A percentile compares a stretch with the other conserved stretches of the same genome.
Conservation (phyloP, 2,888 invertebrate species). For the Margaritifera margaritifera region DNA sequence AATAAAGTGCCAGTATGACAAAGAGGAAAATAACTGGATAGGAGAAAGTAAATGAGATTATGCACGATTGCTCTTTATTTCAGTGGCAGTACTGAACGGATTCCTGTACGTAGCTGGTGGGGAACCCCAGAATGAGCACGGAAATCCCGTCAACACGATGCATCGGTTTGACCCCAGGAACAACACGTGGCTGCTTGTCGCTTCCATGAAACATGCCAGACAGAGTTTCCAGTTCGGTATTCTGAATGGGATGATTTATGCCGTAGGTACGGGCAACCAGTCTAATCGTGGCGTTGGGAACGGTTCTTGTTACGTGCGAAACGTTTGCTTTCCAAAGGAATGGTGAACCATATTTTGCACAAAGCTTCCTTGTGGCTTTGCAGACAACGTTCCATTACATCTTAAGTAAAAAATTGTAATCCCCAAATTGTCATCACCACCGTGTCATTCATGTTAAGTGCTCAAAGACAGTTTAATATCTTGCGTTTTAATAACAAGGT, state of each 20-base stretch:
- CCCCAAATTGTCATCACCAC: too few relatives aligned
- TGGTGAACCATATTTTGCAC: too few relatives aligned
- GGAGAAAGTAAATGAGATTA: not conserved
- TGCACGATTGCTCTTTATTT: constrained; percentile 5
- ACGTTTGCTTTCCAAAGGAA: too few relatives aligned
- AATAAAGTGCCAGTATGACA: not conserved
- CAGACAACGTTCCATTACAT: too few relatives aligned
- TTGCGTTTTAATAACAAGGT: too few relatives aligned
- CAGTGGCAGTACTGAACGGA: constrained; percentile 52
- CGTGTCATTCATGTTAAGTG: too few relatives aligned
- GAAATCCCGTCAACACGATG: constrained; percentile 42
- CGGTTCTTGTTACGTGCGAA: too few relatives aligned
- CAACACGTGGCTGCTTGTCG: constrained; percentile 50
- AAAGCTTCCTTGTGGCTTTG: too few relatives aligned
- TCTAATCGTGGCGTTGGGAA: too few relatives aligned
- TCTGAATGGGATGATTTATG: constrained; percentile 51
- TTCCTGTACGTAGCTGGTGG: constrained; percentile 61
- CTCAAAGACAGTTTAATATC: too few relatives aligned
- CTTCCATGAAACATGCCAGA: constrained; percentile 49
- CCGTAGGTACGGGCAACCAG: constrained; percentile 37
- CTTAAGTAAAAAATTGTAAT: not conserved
- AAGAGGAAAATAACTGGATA: not conserved
- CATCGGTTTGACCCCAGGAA: constrained; percentile 53
- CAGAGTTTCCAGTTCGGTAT: constrained; percentile 57
- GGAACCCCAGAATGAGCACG: constrained; percentile 45